Base-by-base conservation (phyloP, 1,140 invertebrate species). In the Monochamus saltuarius region DNA sequence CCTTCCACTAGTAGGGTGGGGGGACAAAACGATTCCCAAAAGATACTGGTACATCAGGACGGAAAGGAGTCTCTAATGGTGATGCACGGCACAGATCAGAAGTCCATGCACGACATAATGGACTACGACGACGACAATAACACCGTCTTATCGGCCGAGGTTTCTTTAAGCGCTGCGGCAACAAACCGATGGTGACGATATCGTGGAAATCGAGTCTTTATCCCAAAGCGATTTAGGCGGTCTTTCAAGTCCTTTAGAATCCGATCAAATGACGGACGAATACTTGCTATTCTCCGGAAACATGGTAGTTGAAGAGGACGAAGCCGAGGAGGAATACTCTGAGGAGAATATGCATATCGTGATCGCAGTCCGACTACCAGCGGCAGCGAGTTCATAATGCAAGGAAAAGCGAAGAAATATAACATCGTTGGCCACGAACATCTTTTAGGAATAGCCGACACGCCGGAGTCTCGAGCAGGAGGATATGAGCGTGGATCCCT, bases 241-340 rank as follows among this genome's bases (percentile, higher is more conserved):
- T n/a, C 78, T 83, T 40, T 78, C 81, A 0, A 83, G 82, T 37
- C 82, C 82, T 7, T 73, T 84, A 8, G 85, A 85, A 54, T 72
- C 80, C 0, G 82, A 84, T 50, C 81, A 82, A 50, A 82, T 82
- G 64, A 74, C 78, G 8, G 82, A 83, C 40, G 83, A 86, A 58
- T 87, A 84, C 64, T 78, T 86, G 8, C 67, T 87, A 1, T 87
- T 86, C 65, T 81, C 84, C 7, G 78, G 80, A 0, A 84, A 83
- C 56, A 80, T 82, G 70, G 81, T 84, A 1, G 83, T 85, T 0
- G 83, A 66, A 34, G 52, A 62, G 4, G 65, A 64, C 35, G 49
- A 65, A 17, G 64, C 74, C 19, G 78, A 80, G 47, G 77, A 78
- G 39, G 79, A 82, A 13, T 75, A 79, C 53, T 75, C 75, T 6